A percentile compares a stretch with the other conserved stretches of the same genome.
Conservation (phyloP, 1,140 invertebrate genomes). For the Andrena cerasifolii region DNA sequence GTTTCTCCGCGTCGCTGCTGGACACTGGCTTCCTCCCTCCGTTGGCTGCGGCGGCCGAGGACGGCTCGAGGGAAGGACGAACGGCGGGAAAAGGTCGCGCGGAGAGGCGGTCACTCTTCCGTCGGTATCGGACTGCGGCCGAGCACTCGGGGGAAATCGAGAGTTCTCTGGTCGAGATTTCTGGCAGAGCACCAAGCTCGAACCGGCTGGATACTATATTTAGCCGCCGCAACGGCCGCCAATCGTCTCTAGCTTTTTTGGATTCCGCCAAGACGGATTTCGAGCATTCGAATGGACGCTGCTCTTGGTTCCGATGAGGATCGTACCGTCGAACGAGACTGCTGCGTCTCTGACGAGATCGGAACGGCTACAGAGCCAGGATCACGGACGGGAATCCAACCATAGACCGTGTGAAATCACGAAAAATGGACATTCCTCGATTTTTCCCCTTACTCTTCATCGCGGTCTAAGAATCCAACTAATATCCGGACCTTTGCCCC, state of each 20-base stretch:
- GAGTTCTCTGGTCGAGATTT: conserved; percentile 55
- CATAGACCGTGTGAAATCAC: no score
- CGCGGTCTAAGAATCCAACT: no score
- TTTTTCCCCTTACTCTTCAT: no score
- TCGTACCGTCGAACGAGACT: no score
- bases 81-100: not conserved
- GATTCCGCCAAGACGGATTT: conserved; percentile 33
- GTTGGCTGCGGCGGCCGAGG: not conserved
- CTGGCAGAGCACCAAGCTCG: conserved; percentile 78
- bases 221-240: conserved; percentile 71
- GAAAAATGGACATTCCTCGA: no score
- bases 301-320: not conserved
- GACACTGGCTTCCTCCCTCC: not conserved
- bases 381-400: no score
- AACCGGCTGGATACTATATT: conserved; percentile 81
- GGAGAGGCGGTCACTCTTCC: not conserved
- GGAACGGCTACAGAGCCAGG: not conserved
- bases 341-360: not conserved
- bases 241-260: conserved; percentile 50
- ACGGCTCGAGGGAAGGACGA: not conserved
- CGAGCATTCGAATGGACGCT: not conserved
- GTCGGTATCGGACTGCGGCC: conserved; percentile 7
- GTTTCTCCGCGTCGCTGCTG: not conserved
- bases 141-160: conserved; percentile 24
- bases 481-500: no score